Base-by-base conservation (phyloP, 2,113 vertebrate species). In the Entelurus aequoreus region DNA sequence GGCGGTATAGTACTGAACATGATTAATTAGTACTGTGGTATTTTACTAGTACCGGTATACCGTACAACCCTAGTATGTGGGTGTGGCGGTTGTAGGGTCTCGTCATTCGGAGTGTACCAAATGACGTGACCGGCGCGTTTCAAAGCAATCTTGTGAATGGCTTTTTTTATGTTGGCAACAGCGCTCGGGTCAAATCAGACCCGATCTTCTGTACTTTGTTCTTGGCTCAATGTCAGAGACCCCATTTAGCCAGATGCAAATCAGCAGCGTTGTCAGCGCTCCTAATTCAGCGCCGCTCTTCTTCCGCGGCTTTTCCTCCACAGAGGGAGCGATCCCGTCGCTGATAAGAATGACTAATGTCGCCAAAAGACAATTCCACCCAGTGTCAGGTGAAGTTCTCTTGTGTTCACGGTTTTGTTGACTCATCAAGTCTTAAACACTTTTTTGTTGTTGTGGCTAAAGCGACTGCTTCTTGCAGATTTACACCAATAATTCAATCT, bases 171-270 rank as follows among this genome's bases (percentile, higher is more conserved):
- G 21, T 61, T 48, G 60, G 67, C 75, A 75, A 47, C 50, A 2
- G 4, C 54, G 54, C 64, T 59, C 28, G 61, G 66, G 63, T 74
- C 56, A 62, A 62, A 75, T 67, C 62, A 68, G 54, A 38, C 63
- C 65, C 62, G 76, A 77, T 63, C 74, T 64, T 49, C 56, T 76
- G 62, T 71, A 81, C 72, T 79, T 76, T 78, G 57, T 84, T 78
- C 66, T 85, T 82, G 85, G 81, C 80, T 78, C 57, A 71, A 76
- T 81, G 79, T 83, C 71, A 77, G 68, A 67, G 61, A 75, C 68
- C 69, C 79, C 80, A 84, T 83, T 87, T 86, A 52, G 76, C 67
- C 10, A 60, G 61, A 85, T 84, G 71, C 77, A 85, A 87, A 87
- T 83, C 62, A 83, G 71, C 51, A 69, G 50, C 81, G 78, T 70